Evolutionary conservation across 1,140 invertebrate genomes (phyloP).

Genomic region (Neodiprion fabricii): DNA sequence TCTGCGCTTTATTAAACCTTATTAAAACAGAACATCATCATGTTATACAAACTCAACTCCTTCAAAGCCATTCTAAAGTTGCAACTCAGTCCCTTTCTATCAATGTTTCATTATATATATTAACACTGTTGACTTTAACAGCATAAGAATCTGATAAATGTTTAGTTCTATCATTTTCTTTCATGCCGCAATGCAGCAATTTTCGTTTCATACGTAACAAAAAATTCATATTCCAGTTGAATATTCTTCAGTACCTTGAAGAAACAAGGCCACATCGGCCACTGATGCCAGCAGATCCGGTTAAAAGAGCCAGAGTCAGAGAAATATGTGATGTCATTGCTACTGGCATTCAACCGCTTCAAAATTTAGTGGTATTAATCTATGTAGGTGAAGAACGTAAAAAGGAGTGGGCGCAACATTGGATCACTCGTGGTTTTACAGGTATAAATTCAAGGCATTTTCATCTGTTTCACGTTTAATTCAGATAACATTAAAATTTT

Average conservation of each 20-base stretch:
- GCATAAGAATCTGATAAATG: no score
- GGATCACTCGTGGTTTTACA: constrained; percentile 87
- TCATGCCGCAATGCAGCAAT: no score
- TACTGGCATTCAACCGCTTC: constrained; percentile 94
- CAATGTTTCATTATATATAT: no score
- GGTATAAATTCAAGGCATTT: constrained; percentile 53
- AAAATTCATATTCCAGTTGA: constrained; percentile 63
- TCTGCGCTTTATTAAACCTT: no score
- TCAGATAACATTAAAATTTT: neutral
- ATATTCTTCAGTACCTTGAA: constrained; percentile 95
- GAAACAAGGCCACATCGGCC: constrained; percentile 86
- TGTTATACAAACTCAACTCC: no score
- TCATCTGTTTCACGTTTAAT: neutral
- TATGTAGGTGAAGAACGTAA: constrained; percentile 86
- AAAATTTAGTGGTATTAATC: constrained; percentile 89
- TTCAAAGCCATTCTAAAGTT: no score
- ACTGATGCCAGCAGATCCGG: constrained; percentile 85
- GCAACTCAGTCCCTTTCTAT: no score
- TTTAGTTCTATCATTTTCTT: no score
- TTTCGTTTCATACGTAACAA: neutral
- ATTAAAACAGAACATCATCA: no score
- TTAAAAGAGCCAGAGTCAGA: constrained; percentile 84
- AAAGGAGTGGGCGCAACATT: constrained; percentile 91
- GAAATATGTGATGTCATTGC: constrained; percentile 84
- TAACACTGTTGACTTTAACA: no score